Conservation (phyloP, 2,797 vertebrate species). For the Anniella stebbinsi region DNA sequence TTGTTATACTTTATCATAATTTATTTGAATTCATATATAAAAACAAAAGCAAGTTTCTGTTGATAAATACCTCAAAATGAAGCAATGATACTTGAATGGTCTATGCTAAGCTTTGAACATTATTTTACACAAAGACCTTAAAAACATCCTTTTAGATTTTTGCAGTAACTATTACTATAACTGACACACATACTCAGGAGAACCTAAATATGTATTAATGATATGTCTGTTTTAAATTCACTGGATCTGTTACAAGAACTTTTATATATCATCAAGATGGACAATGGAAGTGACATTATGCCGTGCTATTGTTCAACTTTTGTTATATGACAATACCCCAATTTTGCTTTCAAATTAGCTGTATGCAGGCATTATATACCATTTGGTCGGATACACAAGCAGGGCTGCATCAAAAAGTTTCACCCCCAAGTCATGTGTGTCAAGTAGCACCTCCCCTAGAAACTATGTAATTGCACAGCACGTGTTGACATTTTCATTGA, state of each 20-base stretch:
- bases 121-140: conserved; percentile 37
- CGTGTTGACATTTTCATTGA: no score
- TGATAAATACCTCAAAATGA: neutral
- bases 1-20: conserved; percentile 69
- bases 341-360: no score
- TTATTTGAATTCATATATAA: conserved; percentile 55
- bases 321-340: neutral
- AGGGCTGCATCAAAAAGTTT: no score
- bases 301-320: neutral
- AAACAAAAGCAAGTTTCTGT: conserved; percentile 47
- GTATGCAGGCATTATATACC: no score
- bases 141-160: neutral
- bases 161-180: conserved; percentile 20
- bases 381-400: no score
- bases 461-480: no score
- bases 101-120: conserved; percentile 45
- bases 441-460: no score
- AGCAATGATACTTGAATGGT: conserved; percentile 27
- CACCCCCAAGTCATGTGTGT: no score
- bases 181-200: conserved; percentile 15
- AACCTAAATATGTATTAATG: conserved; percentile 29
- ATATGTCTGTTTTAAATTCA: neutral
- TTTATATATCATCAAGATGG: neutral
- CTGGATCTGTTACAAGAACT: neutral
- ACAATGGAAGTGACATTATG: neutral